Conservation (phyloP, 2,888 invertebrate species). For the Oasisia sp. region DNA sequence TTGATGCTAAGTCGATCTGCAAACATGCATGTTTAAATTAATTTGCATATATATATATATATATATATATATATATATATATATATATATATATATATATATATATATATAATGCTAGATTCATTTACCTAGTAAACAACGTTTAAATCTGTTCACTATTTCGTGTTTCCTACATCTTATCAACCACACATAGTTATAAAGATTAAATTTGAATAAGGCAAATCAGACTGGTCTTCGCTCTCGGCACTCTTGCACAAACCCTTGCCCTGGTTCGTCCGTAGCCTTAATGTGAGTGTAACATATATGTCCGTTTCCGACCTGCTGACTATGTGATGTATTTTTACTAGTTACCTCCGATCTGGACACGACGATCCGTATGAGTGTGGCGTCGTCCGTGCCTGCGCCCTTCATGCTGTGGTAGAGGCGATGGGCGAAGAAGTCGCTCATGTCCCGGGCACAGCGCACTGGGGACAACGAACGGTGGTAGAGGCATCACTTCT, state of each 20-base stretch:
- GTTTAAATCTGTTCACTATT: neutral
- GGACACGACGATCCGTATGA: constrained; percentile 56
- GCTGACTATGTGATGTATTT: neutral
- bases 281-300: neutral
- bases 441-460: constrained; percentile 79
- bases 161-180: neutral
- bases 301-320: neutral
- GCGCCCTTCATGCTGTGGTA: constrained; percentile 82
- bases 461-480: constrained; percentile 70
- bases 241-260: neutral
- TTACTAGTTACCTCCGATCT: constrained; percentile 51
- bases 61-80: too few species aligned
- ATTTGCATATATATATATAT: neutral
- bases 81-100: too few species aligned
- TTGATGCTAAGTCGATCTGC: constrained; percentile 31
- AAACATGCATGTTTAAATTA: neutral
- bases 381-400: constrained; percentile 55
- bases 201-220: neutral
- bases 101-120: neutral
- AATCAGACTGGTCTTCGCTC: neutral
- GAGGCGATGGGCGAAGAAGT: constrained; percentile 87
- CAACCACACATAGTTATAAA: neutral
- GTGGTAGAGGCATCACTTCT: neutral
- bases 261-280: neutral
- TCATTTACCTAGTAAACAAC: neutral